Conservation (phyloP, 2,113 vertebrate genomes). For the Gnathonemus echidnorhynchus region DNA sequence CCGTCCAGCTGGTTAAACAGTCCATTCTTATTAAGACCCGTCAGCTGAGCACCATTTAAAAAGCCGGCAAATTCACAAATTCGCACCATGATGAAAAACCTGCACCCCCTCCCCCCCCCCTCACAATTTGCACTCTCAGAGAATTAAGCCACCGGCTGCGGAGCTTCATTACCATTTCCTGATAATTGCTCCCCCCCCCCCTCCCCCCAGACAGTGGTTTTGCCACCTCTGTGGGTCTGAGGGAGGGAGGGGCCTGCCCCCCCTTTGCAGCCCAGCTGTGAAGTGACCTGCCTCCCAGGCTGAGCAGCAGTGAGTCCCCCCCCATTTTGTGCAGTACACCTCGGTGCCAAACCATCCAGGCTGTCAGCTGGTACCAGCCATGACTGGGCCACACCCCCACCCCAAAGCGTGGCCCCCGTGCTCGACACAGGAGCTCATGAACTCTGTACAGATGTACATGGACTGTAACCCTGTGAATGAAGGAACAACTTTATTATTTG, state of each 20-base stretch:
- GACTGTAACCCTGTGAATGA: constrained; percentile 49
- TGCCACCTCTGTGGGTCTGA: neutral
- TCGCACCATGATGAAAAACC: neutral
- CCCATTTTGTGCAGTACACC: neutral
- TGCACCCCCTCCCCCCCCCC: neutral
- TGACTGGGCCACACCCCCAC: neutral
- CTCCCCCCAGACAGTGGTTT: neutral
- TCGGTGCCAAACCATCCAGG: neutral
- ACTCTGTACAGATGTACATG: constrained; percentile 56
- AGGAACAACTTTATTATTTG: constrained; percentile 49
- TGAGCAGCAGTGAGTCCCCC: neutral
- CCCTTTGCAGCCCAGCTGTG: neutral
- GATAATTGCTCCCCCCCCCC: neutral
- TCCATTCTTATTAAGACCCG: neutral
- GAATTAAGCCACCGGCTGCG: neutral
- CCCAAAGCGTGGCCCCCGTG: constrained; percentile 41
- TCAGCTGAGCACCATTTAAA: neutral
- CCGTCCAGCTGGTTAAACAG: neutral
- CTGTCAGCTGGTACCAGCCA: neutral
- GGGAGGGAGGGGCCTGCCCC: neutral
- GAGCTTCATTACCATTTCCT: neutral
- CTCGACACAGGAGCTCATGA: constrained; percentile 33
- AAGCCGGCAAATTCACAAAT: neutral
- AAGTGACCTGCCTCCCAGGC: neutral
- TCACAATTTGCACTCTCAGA: neutral